A percentile compares a stretch with the other conserved stretches of the same genome.
Conservation (phyloP, 2,113 vertebrate species). For the Raphicerus campestris region DNA sequence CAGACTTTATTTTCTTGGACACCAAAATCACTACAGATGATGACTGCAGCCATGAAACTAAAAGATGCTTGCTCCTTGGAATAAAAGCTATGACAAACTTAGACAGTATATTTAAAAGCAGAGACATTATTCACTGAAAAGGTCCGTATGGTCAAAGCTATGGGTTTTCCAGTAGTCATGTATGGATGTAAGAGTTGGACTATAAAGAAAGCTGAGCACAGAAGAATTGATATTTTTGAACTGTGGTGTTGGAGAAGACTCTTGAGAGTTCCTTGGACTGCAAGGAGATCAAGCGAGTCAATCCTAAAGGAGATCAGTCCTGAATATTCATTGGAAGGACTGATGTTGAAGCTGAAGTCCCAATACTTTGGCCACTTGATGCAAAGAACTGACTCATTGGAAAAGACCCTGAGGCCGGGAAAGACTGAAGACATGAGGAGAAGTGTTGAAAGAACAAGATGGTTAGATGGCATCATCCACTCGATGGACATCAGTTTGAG, state of each 20-base stretch:
- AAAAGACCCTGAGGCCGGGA: background rate
- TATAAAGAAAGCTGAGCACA: background rate
- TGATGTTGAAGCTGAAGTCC: background rate
- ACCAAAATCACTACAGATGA: background rate
- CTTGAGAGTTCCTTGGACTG: background rate
- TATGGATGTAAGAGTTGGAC: background rate
- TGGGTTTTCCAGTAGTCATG: background rate
- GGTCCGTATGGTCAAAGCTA: background rate
- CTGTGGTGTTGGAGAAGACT: background rate
- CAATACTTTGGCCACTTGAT: background rate
- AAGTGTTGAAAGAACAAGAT: background rate
- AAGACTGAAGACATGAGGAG: background rate
- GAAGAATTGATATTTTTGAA: background rate
- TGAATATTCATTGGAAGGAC: background rate
- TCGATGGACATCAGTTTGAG: background rate
- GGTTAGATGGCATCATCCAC: background rate
- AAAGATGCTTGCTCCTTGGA: background rate
- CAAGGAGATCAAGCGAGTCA: rapidly evolving
- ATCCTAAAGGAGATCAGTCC: background rate
- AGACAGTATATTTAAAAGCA: background rate
- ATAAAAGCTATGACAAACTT: background rate
- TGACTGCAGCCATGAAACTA: background rate
- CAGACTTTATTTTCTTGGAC: background rate
- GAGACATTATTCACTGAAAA: background rate
- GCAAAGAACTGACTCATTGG: background rate